Evolutionary conservation across 2,797 vertebrate species (phyloP).

Genomic region (Ceryle rudis): DNA sequence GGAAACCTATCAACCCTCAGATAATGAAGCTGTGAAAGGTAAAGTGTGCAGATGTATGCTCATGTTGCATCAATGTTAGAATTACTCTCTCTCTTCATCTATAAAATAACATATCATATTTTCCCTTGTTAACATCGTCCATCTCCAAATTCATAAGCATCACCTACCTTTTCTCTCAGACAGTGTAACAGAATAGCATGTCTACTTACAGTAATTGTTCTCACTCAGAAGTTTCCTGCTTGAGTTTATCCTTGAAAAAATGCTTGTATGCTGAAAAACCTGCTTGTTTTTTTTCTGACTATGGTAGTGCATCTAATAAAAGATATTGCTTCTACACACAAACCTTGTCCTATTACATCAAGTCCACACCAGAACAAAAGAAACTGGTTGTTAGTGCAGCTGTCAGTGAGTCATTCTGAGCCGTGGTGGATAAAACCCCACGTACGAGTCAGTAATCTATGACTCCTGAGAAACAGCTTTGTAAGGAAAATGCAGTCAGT

Average conservation of each 20-base stretch:
- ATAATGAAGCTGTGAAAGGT: background rate
- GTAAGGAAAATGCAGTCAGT: background rate
- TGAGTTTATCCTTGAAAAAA: background rate
- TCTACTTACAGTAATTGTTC: background rate
- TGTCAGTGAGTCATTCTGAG: background rate
- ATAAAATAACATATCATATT: background rate
- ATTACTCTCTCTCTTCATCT: background rate
- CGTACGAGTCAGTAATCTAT: background rate
- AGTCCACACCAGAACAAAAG: background rate
- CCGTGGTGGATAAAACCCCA: background rate
- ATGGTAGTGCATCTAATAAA: background rate
- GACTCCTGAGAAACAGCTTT: background rate
- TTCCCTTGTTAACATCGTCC: background rate
- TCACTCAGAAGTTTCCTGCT: background rate
- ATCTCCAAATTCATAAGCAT: background rate
- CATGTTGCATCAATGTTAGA: background rate
- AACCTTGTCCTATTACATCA: background rate
- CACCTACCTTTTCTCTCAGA: background rate
- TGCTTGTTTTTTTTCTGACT: background rate
- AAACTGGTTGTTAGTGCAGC: background rate
- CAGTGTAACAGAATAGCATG: background rate
- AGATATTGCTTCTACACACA: background rate
- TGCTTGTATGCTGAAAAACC: background rate
- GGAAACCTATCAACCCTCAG: background rate
- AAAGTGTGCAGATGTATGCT: background rate